Conservation (phyloP, 2,113 vertebrate species). For the Opisthocomus hoazin region DNA sequence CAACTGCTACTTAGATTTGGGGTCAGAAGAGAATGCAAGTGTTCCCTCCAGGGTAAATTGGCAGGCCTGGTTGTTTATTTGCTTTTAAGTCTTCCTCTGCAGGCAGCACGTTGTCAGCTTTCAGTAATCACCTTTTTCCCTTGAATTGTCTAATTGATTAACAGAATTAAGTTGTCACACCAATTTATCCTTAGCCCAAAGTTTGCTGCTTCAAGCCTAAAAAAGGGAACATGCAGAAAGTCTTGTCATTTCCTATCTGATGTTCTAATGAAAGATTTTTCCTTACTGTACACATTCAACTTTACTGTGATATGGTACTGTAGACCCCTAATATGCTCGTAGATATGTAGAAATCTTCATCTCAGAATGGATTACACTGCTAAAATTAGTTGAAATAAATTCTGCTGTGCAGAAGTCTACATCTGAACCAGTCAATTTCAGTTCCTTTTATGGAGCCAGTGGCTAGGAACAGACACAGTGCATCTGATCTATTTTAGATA, state of each 20-base stretch:
- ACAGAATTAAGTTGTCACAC: slow-evolving; percentile 41
- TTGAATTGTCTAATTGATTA: slow-evolving; percentile 38
- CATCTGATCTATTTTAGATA: slow-evolving; percentile 3
- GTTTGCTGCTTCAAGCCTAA: not conserved
- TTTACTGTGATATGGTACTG: not conserved
- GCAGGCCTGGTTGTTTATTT: slow-evolving; percentile 6
- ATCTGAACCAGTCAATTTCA: not conserved
- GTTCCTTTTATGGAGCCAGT: not conserved
- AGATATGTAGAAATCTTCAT: not conserved
- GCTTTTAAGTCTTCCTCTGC: slow-evolving; percentile 7
- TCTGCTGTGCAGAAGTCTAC: not conserved
- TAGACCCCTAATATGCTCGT: not conserved
- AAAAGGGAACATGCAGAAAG: not conserved
- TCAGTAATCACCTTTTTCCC: slow-evolving; percentile 18
- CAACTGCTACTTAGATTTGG: slow-evolving; percentile 29
- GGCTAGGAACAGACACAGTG: not conserved
- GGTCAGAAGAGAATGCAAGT: slow-evolving; percentile 31
- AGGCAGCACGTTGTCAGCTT: slow-evolving; percentile 12
- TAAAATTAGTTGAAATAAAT: slow-evolving; percentile 3
- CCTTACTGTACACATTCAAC: not conserved
- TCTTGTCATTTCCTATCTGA: not conserved
- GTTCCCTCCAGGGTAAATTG: slow-evolving; percentile 26
- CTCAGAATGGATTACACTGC: not conserved
- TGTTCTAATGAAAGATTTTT: not conserved
- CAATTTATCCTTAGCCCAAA: not conserved